Evolutionary conservation across 30 jellyfish, hydroid and myxozoan species (phyloP).

Genomic region (Hydra vulgaris): DNA sequence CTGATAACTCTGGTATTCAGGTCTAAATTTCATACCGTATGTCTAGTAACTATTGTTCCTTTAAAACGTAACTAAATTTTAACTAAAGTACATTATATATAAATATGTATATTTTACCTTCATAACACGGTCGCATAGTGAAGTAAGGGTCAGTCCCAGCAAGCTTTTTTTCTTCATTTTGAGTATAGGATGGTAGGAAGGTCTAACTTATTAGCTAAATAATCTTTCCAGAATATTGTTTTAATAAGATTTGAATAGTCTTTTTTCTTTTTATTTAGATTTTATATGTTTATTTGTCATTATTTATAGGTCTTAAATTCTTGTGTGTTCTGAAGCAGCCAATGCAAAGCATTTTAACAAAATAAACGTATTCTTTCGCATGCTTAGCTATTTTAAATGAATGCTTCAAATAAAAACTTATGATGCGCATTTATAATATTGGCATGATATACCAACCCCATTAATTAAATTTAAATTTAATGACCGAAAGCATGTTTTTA

Average conservation of each 20-base stretch:
- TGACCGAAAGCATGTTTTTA: not conserved
- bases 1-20: not conserved
- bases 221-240: not conserved
- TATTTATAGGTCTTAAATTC: not conserved
- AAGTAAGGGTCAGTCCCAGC: not conserved
- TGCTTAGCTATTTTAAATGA: not conserved
- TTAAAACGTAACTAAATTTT: not conserved
- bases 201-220: not conserved
- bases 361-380: not conserved
- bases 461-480: no score
- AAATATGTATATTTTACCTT: not conserved
- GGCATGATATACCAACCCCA: not conserved
- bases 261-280: not conserved
- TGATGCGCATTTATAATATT: not conserved
- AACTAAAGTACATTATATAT: not conserved
- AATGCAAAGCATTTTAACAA: not conserved
- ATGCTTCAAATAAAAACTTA: not conserved
- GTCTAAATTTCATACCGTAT: not conserved
- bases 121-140: not conserved
- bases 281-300: not conserved
- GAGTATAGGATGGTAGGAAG: not conserved
- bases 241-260: not conserved
- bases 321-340: not conserved
- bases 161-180: not conserved
- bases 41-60: not conserved